These are phyloP conservation scores for Taenioides sp. DNA, from an alignment of 2,797 vertebrate genomes.

Conservation along the genomic window DNA sequence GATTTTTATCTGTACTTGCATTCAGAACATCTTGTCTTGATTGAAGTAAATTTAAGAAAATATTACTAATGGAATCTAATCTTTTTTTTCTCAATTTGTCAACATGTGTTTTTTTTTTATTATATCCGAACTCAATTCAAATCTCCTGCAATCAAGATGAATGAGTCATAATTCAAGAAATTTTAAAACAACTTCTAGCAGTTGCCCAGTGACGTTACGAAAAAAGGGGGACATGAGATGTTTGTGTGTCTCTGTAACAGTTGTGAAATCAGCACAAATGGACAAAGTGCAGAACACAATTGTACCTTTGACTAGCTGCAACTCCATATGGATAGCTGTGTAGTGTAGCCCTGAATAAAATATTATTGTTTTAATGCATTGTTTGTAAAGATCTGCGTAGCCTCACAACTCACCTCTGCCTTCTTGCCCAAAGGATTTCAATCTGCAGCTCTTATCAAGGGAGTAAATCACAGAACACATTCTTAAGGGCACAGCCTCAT, in stretches of 20 bases:
- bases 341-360: too few relatives aligned
- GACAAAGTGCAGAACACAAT: slow-evolving; percentile 53
- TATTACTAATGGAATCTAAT: too few relatives aligned
- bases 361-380: too few relatives aligned
- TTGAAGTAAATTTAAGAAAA: too few relatives aligned
- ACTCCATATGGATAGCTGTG: not conserved
- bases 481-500: slow-evolving; percentile 58
- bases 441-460: slow-evolving; percentile 66
- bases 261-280: slow-evolving; percentile 55
- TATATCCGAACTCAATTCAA: too few relatives aligned
- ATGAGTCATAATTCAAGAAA: not conserved
- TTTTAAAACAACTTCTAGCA: slow-evolving; percentile 34
- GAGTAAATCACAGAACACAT: slow-evolving; percentile 72
- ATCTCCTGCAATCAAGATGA: too few relatives aligned
- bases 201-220: slow-evolving; percentile 30
- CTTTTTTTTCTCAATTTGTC: too few relatives aligned
- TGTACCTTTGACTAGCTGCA: slow-evolving; percentile 24
- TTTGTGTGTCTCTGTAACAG: slow-evolving; percentile 48
- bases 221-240: slow-evolving; percentile 4
- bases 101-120: too few relatives aligned
- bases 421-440: slow-evolving; percentile 68
- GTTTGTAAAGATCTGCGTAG: slow-evolving; percentile 49
- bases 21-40: too few relatives aligned
- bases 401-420: slow-evolving; percentile 69
- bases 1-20: slow-evolving; percentile 28